A percentile compares a stretch with the other conserved stretches of the same genome.
phyloP scores from a whole-genome alignment of 2,888 invertebrate genomes.

The Pelosia muscerda region DNA sequence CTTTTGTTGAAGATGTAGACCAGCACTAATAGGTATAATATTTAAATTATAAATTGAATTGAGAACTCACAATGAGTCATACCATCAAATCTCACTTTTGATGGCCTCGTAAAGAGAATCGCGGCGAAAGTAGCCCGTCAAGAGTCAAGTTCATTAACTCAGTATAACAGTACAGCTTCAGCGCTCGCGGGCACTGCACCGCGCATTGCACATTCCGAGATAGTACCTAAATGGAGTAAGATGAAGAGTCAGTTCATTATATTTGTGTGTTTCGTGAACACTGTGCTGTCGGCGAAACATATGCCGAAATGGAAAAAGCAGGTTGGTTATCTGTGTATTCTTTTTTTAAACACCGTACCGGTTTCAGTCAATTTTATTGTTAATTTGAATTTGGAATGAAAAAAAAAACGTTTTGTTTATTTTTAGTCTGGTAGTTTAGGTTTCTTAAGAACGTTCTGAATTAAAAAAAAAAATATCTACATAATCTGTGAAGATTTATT shows the following conservation, averaged over 20 bases:
- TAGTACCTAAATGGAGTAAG: slow-evolving; percentile 30
- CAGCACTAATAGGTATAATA: no score
- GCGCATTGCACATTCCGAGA: slow-evolving; percentile 32
- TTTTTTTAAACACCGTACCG: neutral
- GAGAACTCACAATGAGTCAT: slow-evolving; percentile 13
- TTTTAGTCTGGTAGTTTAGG: neutral
- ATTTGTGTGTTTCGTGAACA: slow-evolving; percentile 64
- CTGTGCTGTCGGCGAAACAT: slow-evolving; percentile 84
- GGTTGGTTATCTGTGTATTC: slow-evolving; percentile 72
- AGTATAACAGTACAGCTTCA: slow-evolving; percentile 71
- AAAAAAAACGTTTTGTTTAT: neutral
- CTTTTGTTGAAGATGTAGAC: no score
- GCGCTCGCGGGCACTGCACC: slow-evolving; percentile 59
- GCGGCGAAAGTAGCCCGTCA: slow-evolving; percentile 78
- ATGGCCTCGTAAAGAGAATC: slow-evolving; percentile 68
- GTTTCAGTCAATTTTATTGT: neutral
- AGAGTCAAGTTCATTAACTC: slow-evolving; percentile 83
- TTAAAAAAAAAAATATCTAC: neutral
- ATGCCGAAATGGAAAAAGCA: slow-evolving; percentile 94
- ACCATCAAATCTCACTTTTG: slow-evolving; percentile 44
- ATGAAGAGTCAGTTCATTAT: slow-evolving; percentile 48
- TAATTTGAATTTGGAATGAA: neutral
- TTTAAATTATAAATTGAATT: no score
- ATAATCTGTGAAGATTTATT: neutral
- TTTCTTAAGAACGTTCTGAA: neutral